Evolutionary conservation across 2,888 invertebrate species (phyloP).

Genomic region (Polyploca ridens): DNA sequence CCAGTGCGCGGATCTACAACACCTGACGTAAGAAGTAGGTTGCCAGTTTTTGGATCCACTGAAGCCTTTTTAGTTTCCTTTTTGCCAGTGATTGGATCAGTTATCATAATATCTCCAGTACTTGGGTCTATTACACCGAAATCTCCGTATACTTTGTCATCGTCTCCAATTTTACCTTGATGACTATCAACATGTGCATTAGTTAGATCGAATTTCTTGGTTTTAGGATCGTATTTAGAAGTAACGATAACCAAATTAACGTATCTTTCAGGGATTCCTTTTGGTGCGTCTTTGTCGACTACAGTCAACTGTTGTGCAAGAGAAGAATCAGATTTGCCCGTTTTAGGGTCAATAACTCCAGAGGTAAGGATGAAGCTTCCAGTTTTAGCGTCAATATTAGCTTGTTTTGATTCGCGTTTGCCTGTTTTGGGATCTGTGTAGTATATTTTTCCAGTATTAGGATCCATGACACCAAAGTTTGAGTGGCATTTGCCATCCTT

Average conservation of each 20-base stretch:
- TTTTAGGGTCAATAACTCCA: conserved; percentile 86
- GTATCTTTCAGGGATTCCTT: conserved; percentile 76
- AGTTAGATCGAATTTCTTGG: conserved; percentile 77
- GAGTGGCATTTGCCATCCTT: conserved; percentile 89
- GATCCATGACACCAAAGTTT: conserved; percentile 86
- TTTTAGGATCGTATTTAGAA: conserved; percentile 84
- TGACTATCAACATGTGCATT: conserved; percentile 76
- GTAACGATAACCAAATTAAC: conserved; percentile 82
- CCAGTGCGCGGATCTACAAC: conserved; percentile 84
- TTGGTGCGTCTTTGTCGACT: conserved; percentile 75
- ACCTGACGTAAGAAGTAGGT: conserved; percentile 82
- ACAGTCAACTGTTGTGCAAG: conserved; percentile 84
- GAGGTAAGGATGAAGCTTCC: conserved; percentile 85
- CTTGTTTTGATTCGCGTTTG: conserved; percentile 86
- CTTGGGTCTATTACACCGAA: conserved; percentile 84
- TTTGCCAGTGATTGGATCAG: conserved; percentile 86
- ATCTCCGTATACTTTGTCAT: conserved; percentile 84
- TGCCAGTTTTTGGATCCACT: conserved; percentile 86
- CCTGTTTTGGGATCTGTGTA: conserved; percentile 86
- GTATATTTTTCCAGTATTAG: conserved; percentile 83
- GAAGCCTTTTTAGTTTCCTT: conserved; percentile 86
- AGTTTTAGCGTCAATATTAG: conserved; percentile 80
- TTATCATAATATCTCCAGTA: conserved; percentile 83
- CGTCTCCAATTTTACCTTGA: conserved; percentile 66
- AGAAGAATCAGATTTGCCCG: conserved; percentile 86